Base-by-base conservation (phyloP, 1,140 invertebrate genomes). In the Micrasema minimum region DNA sequence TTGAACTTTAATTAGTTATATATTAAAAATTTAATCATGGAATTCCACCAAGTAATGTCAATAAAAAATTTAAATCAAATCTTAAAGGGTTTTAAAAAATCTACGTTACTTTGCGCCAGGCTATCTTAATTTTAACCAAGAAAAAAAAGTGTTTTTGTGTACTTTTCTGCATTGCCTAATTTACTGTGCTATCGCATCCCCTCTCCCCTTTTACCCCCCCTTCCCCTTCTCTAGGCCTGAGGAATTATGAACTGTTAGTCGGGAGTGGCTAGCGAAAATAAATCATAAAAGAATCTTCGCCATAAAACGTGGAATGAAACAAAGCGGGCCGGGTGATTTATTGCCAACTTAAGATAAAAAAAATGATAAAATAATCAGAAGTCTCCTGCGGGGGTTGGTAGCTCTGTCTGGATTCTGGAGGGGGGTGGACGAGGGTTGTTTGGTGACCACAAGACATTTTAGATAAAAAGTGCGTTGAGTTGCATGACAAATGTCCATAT, bases 301-400 rank as follows among this genome's bases (percentile, higher is more conserved):
- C 41, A 14, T 61, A 70, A 71, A 68, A 68, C 64, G 41, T 35
- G 57, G 69, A 66, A 74, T 74, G 72, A 74, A 74, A 74, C 72
- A 74, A 74, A 71, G 72, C 69, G 64, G 64, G 11, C 53, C 55
- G 2, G 38, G 57, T 74, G 72, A 74, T 74, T 74, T 74, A 74
- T 74, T 48, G 66, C 65, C 72, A 55, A 74, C 72, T 74, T 74
- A 71, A 74, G 72, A 71, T 71, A 71, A 71, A 71, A 57, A 66
- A 71, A 69, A 74, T 74, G 69, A 74, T 71, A 74, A 71, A 74
- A 74, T 74, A 71, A 74, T 71, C 72, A 71, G 59, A 46, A 41
- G 51, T 45, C 65, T 68, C 71, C 57, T 62, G 10, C 41, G 57
- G 57, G 57, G 57, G 57, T n/a, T n/a, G n/a, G n/a, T 62, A 62